Evolutionary conservation across 2,888 invertebrate genomes (phyloP), one percentile per base, ranked within the genome.

Genomic region (Dioctria linearis): DNA sequence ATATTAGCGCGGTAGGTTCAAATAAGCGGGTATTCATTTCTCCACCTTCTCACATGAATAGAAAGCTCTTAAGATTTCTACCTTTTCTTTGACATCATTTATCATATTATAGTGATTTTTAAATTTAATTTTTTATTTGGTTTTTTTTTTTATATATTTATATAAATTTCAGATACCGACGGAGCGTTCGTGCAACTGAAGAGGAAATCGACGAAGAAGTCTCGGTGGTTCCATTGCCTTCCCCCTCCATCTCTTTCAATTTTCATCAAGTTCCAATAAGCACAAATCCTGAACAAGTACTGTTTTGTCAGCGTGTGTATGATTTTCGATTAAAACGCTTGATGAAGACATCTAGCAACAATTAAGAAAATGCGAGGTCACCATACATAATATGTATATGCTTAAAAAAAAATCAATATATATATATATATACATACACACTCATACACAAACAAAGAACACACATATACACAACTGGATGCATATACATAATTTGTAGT

Each of bases 301-400:
- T 98, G 88, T 96, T 98, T 91, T 98, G 98, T 90, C 94, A 97
- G 71, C 94, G 96, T 85, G 95, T 98, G 82, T 98, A 98, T 90
- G 98, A 98, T 90, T 97, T 96, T 90, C 92, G 97, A 85, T 95
- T 96, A 85, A 97, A 96, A 87, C 87, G 89, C 82, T 85, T 89
- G 82, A 86, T 89, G 82, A 89, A 89, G 85, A 85, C 80, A 69
- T 61, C 75, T 37, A 75, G 25, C 43, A 75, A 75, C 61, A 75
- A 75, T 25, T 59, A 75, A 59, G 4, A 6, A 13, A 5, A 13
- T 9, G 25, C 46, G 37, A n/a, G 39, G 40, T 5, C 13, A 73
- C 13, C 4, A 39, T 57, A 13, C 39, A 71, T 40, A 73, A 71
- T 40, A 73, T 40, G 11, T 39, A 11, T 25, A 25, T 25, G 25